Conservation (phyloP, 2,797 vertebrate genomes). For the Etheostoma nigrum region DNA sequence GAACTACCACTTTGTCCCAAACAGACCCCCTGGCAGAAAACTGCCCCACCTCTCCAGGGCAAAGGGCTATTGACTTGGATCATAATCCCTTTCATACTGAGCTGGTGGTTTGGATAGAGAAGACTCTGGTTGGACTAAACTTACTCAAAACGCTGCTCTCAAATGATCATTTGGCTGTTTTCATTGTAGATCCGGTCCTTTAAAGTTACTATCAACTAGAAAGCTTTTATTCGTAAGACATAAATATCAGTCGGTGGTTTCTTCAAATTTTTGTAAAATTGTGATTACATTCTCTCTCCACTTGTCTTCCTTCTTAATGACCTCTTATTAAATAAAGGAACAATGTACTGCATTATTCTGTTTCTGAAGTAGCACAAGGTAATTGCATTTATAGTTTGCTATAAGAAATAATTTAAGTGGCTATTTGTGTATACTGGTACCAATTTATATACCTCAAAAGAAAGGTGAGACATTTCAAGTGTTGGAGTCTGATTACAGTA, state of each 20-base stretch:
- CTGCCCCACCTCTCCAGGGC: slow-evolving; percentile 46
- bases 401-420: background rate
- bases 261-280: background rate
- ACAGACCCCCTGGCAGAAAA: slow-evolving; percentile 43
- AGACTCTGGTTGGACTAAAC: slow-evolving; percentile 18
- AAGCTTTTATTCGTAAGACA: background rate
- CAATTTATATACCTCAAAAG: background rate
- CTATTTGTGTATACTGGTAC: background rate
- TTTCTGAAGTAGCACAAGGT: background rate
- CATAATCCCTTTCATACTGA: slow-evolving; percentile 42
- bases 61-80: slow-evolving; percentile 51
- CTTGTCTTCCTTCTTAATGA: slow-evolving; percentile 49
- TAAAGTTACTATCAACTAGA: background rate
- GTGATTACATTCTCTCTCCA: slow-evolving; percentile 19
- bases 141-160: slow-evolving; percentile 17
- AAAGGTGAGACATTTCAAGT: slow-evolving; percentile 31
- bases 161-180: slow-evolving; percentile 15
- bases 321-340: slow-evolving; percentile 56
- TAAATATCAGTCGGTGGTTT: background rate
- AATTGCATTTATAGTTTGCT: background rate
- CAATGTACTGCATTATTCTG: background rate
- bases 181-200: background rate
- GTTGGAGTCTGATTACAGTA: slow-evolving; percentile 45
- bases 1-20: slow-evolving; percentile 70
- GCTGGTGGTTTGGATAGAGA: slow-evolving; percentile 20